These are phyloP conservation scores for Platysternon megacephalum DNA, from an alignment of 2,113 vertebrate species.

Conservation along the genomic window DNA sequence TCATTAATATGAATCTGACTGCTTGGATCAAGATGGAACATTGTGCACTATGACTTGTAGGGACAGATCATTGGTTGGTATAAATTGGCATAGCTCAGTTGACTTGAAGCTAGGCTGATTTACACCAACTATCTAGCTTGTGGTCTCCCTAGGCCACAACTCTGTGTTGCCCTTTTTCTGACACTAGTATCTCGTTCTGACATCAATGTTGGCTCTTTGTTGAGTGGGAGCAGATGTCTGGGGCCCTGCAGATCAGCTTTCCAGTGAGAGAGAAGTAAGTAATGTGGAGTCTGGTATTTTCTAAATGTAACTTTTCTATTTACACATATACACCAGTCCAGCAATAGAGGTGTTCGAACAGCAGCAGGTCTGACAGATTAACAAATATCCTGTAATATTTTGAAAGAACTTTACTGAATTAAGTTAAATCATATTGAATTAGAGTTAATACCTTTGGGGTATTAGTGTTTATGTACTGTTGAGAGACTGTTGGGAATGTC, in stretches of 20 bases:
- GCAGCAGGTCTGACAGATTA: not conserved
- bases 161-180: fast-evolving
- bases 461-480: too few species aligned
- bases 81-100: not conserved
- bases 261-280: not conserved
- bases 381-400: too few species aligned
- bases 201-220: fast-evolving
- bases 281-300: fast-evolving
- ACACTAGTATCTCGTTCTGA: not conserved
- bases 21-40: not conserved
- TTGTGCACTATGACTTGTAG: not conserved
- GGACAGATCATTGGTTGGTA: not conserved
- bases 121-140: not conserved
- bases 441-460: too few species aligned
- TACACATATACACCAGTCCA: not conserved
- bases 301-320: not conserved
- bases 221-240: not conserved
- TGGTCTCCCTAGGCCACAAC: not conserved
- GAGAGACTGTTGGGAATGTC: too few species aligned
- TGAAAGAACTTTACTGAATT: too few species aligned
- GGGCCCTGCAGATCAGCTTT: not conserved
- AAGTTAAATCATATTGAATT: too few species aligned
- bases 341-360: not conserved
- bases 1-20: not conserved
- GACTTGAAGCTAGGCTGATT: not conserved